Evolutionary conservation across 2,797 vertebrate species (phyloP).

Genomic region (Streptopelia turtur): DNA sequence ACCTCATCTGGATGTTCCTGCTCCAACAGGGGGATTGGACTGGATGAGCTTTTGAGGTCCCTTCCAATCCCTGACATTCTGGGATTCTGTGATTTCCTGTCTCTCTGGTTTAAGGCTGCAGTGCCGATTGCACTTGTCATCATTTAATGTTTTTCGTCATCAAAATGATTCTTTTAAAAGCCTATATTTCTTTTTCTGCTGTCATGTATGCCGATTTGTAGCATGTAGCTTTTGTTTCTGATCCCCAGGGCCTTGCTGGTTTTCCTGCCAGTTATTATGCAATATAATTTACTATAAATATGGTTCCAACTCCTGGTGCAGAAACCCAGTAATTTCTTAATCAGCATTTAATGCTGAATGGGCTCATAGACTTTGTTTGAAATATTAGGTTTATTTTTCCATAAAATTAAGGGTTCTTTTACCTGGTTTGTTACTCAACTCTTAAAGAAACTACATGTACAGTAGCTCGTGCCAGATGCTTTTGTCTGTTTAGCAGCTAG

Average conservation of each 20-base stretch:
- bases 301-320: neutral
- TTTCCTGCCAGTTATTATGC: neutral
- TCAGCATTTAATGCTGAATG: neutral
- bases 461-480: constrained; percentile 83
- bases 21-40: too few relatives aligned
- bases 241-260: neutral
- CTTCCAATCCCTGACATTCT: too few relatives aligned
- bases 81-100: neutral
- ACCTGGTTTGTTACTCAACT: constrained; percentile 66
- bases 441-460: constrained; percentile 60
- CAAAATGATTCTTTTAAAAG: neutral
- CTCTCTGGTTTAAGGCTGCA: neutral
- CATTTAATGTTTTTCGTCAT: neutral
- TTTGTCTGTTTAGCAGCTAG: constrained; percentile 73
- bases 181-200: neutral
- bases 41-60: too few relatives aligned
- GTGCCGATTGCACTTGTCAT: neutral
- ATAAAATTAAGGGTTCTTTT: constrained; percentile 53
- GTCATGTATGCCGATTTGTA: neutral
- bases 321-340: neutral
- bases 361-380: constrained; percentile 19
- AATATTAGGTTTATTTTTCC: constrained; percentile 10
- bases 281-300: neutral
- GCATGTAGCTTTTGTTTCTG: neutral
- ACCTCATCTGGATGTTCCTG: too few relatives aligned